Conservation (phyloP, 2,113 vertebrate genomes). For the Callipepla squamata region DNA sequence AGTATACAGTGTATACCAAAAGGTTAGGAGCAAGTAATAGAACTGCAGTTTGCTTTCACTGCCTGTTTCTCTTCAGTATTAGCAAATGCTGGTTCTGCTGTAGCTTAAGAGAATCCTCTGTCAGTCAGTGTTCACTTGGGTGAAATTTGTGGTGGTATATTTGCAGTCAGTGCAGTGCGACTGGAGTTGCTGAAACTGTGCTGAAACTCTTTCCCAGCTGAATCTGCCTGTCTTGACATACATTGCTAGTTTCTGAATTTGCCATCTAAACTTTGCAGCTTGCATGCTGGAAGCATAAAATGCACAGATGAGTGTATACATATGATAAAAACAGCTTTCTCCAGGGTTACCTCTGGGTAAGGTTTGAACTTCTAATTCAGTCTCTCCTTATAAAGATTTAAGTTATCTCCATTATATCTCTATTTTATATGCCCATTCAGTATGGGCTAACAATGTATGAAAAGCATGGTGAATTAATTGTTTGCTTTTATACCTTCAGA, state of each 20-base stretch:
- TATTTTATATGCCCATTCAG: neutral
- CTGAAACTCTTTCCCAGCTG: neutral
- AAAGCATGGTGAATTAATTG: neutral
- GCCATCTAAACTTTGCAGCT: neutral
- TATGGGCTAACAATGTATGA: neutral
- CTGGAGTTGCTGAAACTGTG: neutral
- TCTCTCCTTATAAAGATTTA: neutral
- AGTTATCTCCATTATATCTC: neutral
- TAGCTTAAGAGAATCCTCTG: neutral
- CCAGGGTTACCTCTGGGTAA: neutral
- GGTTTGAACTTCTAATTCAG: neutral
- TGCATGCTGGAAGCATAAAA: neutral
- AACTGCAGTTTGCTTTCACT: neutral
- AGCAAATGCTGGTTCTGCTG: neutral
- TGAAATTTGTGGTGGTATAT: neutral
- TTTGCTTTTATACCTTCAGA: neutral
- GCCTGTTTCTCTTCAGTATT: neutral
- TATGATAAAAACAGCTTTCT: neutral
- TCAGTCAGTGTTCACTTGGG: neutral
- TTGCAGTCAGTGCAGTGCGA: neutral
- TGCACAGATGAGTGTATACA: neutral
- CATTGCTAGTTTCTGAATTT: neutral
- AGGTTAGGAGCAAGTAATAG: neutral
- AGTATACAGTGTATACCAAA: neutral
- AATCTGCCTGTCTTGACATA: neutral